Base-by-base conservation (phyloP, 2,888 invertebrate species). In the Flabesymbios commensalis region DNA sequence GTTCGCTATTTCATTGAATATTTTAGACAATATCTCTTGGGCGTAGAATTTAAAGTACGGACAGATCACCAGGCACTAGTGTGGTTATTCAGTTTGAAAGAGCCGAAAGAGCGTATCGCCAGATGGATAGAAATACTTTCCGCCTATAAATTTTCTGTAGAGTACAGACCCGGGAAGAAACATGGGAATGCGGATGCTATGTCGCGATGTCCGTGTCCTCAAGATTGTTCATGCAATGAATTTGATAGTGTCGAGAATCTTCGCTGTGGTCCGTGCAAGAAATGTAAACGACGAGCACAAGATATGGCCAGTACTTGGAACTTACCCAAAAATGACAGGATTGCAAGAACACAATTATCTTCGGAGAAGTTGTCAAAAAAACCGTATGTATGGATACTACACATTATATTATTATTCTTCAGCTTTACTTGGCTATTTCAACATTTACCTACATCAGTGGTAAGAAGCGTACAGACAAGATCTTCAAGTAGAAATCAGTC, bases 181-280 rank as follows among this genome's bases (percentile, higher is more conserved):
- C 67, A 70, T 39, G 39, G 28, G 2, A 64, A 69, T 59, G 65
- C 64, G 3, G 70, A 68, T 52, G 52, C 63, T 1, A 33, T 70
- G 57, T 61, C 63, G 17, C 14, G 68, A 32, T 59, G 56, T 31
- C 24, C 29, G 14, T 26, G 28, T 49, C 49, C 49, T 4, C 22
- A 29, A 19, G 49, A 49, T 28, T 49, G 49, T 28, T 29, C 22
- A 26, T 49, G 49, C 29, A 19, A 49, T 7, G 10, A 7, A 7
- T 4, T 10, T 10, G 49, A 28, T 4, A 7, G 10, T 10, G 5
- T 14, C 10, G 49, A 49, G 19, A 19, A 14, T 28, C 10, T 49
- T 14, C 7, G 10, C 10, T 49, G 49, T 49, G 49, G 49, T 7
- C 49, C 49, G 10, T 49, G 49, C 29, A 10, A 7, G 10, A 49